Evolutionary conservation across 2,888 invertebrate genomes (phyloP), one percentile per base, ranked within the genome.

Genomic region (Spisula subtruncata): DNA sequence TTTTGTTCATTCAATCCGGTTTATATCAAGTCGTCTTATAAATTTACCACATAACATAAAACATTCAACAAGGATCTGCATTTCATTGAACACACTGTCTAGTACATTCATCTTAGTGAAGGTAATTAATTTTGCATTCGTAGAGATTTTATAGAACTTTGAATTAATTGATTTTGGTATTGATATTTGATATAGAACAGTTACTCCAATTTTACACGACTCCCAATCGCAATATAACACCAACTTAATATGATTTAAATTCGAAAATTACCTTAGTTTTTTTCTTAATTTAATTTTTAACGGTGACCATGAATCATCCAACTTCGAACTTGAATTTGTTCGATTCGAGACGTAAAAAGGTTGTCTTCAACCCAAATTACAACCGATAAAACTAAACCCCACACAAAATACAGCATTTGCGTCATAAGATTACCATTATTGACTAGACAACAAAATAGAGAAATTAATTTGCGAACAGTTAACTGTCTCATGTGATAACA

Each of bases 341-440:
- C 25, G 60, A 66, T 66, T 25, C 1, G 25, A 0, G 8, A 25
- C 25, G n/a, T 66, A 25, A 10, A 4, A 66, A 66, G 60, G 25
- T 25, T 66, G 60, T 66, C 60, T 25, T 25, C 4, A 12, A 66
- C 60, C 60, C 10, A 66, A 25, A 66, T 66, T 66, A 25, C 41
- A 56, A 1, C 60, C 5, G 4, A 66, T n/a, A 12, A 25, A 25
- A 25, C 60, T 41, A 10, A 66, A 66, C 0, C 25, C n/a, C 60
- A 25, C 60, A 66, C 60, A 66, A 6, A 66, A n/a, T 12, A n/a
- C n/a, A n/a, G n/a, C n/a, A 66, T 66, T 66, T 66, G 25, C 10
- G 60, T 66, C 60, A 66, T 66, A 66, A 66, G 6, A 66, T n/a
- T 25, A 66, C 5, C 60, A 66, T 66, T 66, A 66, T 66, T 66